Conservation (phyloP, 2,113 vertebrate genomes). For the rabbit (Oryctolagus cuniculus) region DNA sequence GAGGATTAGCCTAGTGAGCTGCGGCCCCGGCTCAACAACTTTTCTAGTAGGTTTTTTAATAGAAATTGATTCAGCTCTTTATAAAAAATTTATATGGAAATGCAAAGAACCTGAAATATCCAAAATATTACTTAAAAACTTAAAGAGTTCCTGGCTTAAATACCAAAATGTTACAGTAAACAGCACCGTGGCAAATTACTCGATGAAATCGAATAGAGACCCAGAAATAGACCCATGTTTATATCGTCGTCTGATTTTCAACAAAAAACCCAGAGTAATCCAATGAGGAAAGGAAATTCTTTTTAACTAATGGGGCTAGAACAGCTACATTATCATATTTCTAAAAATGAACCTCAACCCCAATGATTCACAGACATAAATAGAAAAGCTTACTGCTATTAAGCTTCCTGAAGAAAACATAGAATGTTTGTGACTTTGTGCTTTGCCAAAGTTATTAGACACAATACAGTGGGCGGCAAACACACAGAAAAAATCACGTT, state of each 20-base stretch:
- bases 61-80: neutral
- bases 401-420: conserved; percentile 36
- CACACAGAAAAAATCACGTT: conserved; percentile 17
- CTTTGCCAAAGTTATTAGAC: conserved; percentile 8
- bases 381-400: conserved; percentile 6
- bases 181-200: neutral
- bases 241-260: conserved; percentile 16
- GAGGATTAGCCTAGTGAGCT: no score
- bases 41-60: conserved; percentile 6
- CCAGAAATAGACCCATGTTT: neutral
- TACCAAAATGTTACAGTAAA: neutral
- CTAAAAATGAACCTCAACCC: neutral
- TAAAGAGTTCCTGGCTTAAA: neutral
- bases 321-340: neutral
- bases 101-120: conserved; percentile 35
- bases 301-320: neutral
- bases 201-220: neutral
- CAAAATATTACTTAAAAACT: conserved; percentile 46
- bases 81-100: conserved; percentile 6
- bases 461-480: conserved; percentile 27
- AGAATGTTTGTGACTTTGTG: conserved; percentile 33
- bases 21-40: neutral
- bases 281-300: neutral
- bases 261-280: neutral
- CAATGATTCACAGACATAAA: conserved; percentile 4